A percentile compares a stretch with the other conserved stretches of the same genome.
These are phyloP conservation scores for Gnathonemus echidnorhynchus DNA, from an alignment of 2,113 vertebrate genomes.

Conservation along the genomic window DNA sequence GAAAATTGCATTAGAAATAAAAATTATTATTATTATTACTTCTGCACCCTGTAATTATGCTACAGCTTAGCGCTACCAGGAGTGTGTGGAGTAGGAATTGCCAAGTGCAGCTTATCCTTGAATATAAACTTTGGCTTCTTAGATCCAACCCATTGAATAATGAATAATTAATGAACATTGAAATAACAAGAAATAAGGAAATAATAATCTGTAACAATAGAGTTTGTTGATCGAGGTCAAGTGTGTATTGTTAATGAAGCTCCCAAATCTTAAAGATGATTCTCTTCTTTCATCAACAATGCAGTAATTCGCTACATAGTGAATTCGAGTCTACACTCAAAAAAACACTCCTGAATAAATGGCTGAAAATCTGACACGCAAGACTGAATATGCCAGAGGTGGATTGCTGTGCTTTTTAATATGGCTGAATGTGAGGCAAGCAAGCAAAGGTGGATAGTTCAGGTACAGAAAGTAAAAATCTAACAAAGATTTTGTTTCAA, in stretches of 20 bases:
- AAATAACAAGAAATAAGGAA: background rate
- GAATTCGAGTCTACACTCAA: background rate
- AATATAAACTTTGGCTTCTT: background rate
- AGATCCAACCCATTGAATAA: background rate
- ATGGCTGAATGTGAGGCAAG: background rate
- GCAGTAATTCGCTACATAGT: background rate
- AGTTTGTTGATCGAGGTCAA: background rate
- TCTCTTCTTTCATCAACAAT: background rate
- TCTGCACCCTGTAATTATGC: background rate
- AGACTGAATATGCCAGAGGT: background rate
- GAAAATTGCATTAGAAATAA: too few species aligned
- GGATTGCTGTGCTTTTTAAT: background rate
- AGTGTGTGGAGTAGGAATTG: background rate
- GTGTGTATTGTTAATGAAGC: background rate
- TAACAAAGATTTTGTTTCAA: too few species aligned
- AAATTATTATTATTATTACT: background rate
- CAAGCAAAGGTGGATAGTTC: background rate
- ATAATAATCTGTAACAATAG: background rate
- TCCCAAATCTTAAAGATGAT: background rate
- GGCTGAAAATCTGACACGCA: background rate
- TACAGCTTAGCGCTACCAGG: background rate
- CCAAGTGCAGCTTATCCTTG: background rate
- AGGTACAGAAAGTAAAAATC: too few species aligned
- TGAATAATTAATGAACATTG: background rate
- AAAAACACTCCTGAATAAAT: background rate